Evolutionary conservation across 2,113 vertebrate genomes (phyloP).

Genomic region (Egretta garzetta): DNA sequence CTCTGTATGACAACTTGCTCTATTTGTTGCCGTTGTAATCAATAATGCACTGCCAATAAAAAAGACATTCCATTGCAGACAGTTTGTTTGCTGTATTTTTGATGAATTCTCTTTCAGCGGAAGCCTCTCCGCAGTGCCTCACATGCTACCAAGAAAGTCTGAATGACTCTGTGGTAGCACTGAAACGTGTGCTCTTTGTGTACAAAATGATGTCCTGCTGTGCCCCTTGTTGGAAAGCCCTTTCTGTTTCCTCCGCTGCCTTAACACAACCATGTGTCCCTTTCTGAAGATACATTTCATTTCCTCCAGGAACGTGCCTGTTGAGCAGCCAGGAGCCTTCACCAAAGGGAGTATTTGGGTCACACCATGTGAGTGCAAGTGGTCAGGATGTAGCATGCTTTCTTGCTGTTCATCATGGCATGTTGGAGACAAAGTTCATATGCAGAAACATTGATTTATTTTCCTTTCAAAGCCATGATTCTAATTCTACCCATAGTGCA

Average conservation of each 20-base stretch:
- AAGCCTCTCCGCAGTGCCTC: constrained; percentile 25
- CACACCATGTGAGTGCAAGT: neutral
- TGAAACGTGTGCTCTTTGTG: constrained; percentile 21
- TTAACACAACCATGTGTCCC: neutral
- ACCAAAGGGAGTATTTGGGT: neutral
- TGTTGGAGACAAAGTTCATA: neutral
- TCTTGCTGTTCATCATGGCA: neutral
- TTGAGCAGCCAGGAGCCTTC: neutral
- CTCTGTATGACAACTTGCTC: constrained; percentile 56
- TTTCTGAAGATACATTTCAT: constrained; percentile 26
- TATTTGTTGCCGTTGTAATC: constrained; percentile 67
- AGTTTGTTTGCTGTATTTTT: constrained; percentile 82
- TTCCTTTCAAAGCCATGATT: neutral
- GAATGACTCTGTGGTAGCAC: constrained; percentile 17
- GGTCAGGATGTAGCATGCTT: neutral
- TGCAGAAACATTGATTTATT: neutral
- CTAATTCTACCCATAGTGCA: neutral
- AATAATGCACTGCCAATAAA: constrained; percentile 76
- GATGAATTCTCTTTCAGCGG: constrained; percentile 61
- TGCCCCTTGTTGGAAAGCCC: neutral
- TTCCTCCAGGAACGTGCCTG: neutral
- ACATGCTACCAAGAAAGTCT: neutral
- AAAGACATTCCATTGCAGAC: constrained; percentile 70
- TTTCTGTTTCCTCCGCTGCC: neutral
- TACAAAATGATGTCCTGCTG: constrained; percentile 3